Conservation (phyloP, 2,888 invertebrate species). For the Caenorhabditis sp. region DNA sequence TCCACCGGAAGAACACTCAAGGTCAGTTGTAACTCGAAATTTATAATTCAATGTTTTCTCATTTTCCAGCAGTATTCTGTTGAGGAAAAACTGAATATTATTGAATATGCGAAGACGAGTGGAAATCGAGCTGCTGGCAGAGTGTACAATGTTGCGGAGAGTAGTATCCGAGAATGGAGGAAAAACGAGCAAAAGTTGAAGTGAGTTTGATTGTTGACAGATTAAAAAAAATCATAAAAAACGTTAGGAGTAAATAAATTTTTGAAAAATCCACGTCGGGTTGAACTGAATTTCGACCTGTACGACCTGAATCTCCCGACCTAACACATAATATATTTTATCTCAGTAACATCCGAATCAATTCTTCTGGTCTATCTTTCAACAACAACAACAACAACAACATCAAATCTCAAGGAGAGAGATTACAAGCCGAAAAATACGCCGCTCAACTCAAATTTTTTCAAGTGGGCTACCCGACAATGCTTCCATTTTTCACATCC, state of each 20-base stretch:
- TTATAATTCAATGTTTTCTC: background rate
- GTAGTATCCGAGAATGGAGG: conserved; percentile 68
- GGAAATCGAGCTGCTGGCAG: conserved; percentile 66
- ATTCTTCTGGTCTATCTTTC: background rate
- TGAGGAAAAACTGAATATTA: conserved; percentile 64
- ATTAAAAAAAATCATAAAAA: too few species aligned
- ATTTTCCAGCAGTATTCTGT: conserved; percentile 43
- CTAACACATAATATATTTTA: background rate
- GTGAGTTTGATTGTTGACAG: too few species aligned
- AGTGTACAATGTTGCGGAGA: conserved; percentile 68
- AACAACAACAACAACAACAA: background rate
- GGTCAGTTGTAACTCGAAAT: too few species aligned
- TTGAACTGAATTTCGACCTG: too few species aligned
- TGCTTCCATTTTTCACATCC: background rate
- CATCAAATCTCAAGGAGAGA: background rate
- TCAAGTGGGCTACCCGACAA: background rate
- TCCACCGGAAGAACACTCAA: background rate
- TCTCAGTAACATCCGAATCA: background rate
- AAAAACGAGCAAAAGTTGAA: conserved; percentile 66
- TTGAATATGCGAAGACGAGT: conserved; percentile 53
- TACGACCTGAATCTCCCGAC: too few species aligned
- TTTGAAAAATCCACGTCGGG: too few species aligned
- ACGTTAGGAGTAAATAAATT: too few species aligned
- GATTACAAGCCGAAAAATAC: background rate
- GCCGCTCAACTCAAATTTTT: background rate